phyloP scores from a whole-genome alignment of 1,140 invertebrate species.

The Pollicipes pollicipes region DNA sequence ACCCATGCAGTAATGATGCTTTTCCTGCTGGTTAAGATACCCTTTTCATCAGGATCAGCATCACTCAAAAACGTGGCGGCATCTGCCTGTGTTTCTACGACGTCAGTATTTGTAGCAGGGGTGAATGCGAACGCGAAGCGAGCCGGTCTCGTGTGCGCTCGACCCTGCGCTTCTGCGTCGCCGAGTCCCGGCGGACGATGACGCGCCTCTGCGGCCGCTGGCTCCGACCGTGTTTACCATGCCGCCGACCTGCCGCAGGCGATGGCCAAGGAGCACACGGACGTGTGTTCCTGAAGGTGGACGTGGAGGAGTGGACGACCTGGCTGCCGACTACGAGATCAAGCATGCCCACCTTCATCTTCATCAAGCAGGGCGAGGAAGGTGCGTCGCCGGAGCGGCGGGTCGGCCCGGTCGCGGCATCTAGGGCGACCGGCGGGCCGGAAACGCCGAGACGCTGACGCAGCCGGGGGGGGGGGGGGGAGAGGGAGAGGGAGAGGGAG shows the following conservation, averaged over 20 bases:
- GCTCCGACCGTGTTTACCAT: slow-evolving; percentile 14
- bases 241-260: slow-evolving; percentile 34
- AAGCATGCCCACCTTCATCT: slow-evolving; percentile 85
- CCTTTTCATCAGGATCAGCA: too few species aligned
- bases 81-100: too few species aligned
- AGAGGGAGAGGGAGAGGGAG: too few species aligned
- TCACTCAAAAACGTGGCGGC: too few species aligned
- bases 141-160: too few species aligned
- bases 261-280: slow-evolving; percentile 26
- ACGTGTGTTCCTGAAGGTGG: slow-evolving; percentile 44
- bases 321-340: slow-evolving; percentile 59
- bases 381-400: slow-evolving; percentile 25
- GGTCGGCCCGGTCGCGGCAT: slow-evolving; percentile 4
- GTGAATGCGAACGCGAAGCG: too few species aligned
- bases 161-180: too few species aligned
- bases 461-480: too few species aligned
- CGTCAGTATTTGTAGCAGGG: too few species aligned
- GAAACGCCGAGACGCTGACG: slow-evolving; percentile 3
- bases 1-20: too few species aligned
- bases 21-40: too few species aligned
- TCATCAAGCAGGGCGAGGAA: slow-evolving; percentile 56
- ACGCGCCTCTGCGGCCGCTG: slow-evolving; percentile 3
- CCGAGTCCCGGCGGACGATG: background rate
- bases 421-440: background rate
- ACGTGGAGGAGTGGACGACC: slow-evolving; percentile 78